Conservation (phyloP, 1,140 invertebrate species). For the Listronotus bonariensis region DNA sequence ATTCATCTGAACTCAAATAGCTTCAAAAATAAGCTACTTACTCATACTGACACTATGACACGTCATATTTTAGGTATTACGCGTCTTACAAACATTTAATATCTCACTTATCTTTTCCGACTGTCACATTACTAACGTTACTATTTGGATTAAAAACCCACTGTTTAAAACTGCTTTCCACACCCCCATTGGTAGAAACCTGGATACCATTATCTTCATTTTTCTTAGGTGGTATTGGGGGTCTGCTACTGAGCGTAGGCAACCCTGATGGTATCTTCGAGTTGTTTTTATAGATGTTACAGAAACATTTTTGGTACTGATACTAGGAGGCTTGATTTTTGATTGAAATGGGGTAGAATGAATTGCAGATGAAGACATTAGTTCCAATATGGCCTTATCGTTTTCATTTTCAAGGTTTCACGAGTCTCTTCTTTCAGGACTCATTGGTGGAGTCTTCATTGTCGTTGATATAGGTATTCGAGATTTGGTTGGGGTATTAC, state of each 20-base stretch:
- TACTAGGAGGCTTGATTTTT: slow-evolving; percentile 41
- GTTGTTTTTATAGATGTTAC: slow-evolving; percentile 53
- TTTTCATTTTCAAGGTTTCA: slow-evolving; percentile 48
- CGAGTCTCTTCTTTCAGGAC: slow-evolving; percentile 52
- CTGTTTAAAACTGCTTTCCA: slow-evolving; percentile 53
- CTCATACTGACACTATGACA: too few relatives aligned
- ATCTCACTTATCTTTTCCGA: slow-evolving; percentile 33
- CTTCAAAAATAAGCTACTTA: too few relatives aligned
- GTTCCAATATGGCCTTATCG: slow-evolving; percentile 51
- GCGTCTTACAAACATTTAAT: too few relatives aligned
- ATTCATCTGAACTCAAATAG: too few relatives aligned
- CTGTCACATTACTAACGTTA: slow-evolving; percentile 49
- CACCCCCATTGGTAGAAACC: slow-evolving; percentile 46
- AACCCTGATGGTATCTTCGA: slow-evolving; percentile 54
- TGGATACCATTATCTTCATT: slow-evolving; percentile 42
- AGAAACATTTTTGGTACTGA: slow-evolving; percentile 47
- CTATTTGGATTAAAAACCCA: slow-evolving; percentile 54
- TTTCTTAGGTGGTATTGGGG: slow-evolving; percentile 47
- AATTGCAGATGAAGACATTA: slow-evolving; percentile 47
- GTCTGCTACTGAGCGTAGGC: slow-evolving; percentile 43
- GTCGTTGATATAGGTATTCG: slow-evolving; percentile 48
- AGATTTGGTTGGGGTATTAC: slow-evolving; percentile 32
- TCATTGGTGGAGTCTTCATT: slow-evolving; percentile 51
- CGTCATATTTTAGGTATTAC: too few relatives aligned
- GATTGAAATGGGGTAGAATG: slow-evolving; percentile 46